Evolutionary conservation across 2,797 vertebrate species (phyloP), one percentile per base, ranked within the genome.

Genomic region (Enteromius thamalakanensis): DNA sequence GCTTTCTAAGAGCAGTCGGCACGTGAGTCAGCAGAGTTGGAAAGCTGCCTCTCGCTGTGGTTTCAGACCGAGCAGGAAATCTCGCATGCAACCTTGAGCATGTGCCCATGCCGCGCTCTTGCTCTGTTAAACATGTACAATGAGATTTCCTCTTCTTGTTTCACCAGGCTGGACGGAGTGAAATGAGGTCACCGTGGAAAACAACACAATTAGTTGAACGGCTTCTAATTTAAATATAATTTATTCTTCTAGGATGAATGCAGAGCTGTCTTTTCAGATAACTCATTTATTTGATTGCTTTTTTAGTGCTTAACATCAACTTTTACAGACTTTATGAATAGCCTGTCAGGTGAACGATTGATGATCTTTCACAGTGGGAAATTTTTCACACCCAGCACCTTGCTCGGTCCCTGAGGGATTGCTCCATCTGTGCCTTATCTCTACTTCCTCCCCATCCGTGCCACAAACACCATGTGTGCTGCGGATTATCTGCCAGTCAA

Each of bases 91-190:
- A 75, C 80, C 81, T 84, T 88, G 37, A 85, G 82, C 85, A 69
- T 80, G 83, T 79, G 70, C 55, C 65, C 53, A 55, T 81, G 82
- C 71, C 51, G 19, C 58, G 11, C 79, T 86, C 29, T 78, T 88
- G 87, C 88, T 87, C 80, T 89, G 82, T 85, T 88, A 85, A 83
- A 76, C 83, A 82, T 76, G 79, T 72, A 89, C 86, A 89, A 87
- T 86, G 69, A 87, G 37, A 86, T 83, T 83, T 87, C 83, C 82
- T 77, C 65, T 84, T 62, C 80, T 81, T 82, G 81, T 87, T 76
- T 86, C 76, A 84, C 85, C 81, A 60, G 83, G 21, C 79, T 68
- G 45, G 62, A 49, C 29, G 17, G 79, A 84, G 86, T 82, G 76
- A 84, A 86, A 87, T 76, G 58, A 85, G 88, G 84, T 85, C 85